Evolutionary conservation across 1,140 invertebrate species (phyloP).

Genomic region (Bacillus rossius): DNA sequence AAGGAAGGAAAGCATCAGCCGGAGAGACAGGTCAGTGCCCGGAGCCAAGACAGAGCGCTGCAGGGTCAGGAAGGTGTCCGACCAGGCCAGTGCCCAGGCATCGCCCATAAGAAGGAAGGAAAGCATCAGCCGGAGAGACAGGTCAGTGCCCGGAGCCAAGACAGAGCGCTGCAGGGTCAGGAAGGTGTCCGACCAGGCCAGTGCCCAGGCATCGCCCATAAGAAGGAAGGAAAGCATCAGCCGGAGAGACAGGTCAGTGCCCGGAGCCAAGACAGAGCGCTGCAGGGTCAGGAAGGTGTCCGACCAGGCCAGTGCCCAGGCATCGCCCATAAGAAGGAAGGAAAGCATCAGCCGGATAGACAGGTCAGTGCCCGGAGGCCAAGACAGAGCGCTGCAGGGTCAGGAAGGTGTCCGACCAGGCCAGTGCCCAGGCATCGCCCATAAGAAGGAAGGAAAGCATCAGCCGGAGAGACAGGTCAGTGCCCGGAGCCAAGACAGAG

Average conservation of each 20-base stretch:
- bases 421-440: too few relatives aligned
- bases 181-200: conserved; percentile 72
- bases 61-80: conserved; percentile 59
- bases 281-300: too few relatives aligned
- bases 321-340: too few relatives aligned
- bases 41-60: conserved; percentile 45
- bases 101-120: conserved; percentile 70
- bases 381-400: too few relatives aligned
- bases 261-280: too few relatives aligned
- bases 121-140: conserved; percentile 63
- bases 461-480: too few relatives aligned
- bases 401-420: too few relatives aligned
- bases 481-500: too few relatives aligned
- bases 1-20: conserved; percentile 67
- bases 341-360: too few relatives aligned
- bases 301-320: too few relatives aligned
- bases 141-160: conserved; percentile 49
- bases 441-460: too few relatives aligned
- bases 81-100: conserved; percentile 65
- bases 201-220: conserved; percentile 64
- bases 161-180: conserved; percentile 44
- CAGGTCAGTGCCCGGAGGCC: too few relatives aligned
- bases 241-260: conserved; percentile 64
- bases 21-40: conserved; percentile 66
- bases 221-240: conserved; percentile 68